Percentiles rank a stretch among this genome's conserved stretches.
Evolutionary conservation across 2,888 invertebrate genomes (phyloP).

Genomic region (Brachylomia viminalis): DNA sequence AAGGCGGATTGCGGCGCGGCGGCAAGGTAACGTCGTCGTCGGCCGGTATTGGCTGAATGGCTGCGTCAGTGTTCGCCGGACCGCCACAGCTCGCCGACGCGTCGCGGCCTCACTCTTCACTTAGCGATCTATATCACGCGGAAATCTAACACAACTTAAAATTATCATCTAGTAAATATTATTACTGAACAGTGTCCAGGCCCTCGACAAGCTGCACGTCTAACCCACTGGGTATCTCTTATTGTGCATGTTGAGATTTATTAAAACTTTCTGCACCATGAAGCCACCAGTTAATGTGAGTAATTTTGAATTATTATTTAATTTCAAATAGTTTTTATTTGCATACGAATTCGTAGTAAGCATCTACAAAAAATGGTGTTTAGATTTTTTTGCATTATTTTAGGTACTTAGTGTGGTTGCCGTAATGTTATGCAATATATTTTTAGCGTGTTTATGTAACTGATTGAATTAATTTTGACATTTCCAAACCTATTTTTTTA

Average conservation of each 20-base stretch:
- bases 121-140: conserved; percentile 73
- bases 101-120: conserved; percentile 78
- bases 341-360: conserved; percentile 2
- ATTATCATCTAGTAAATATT: conserved; percentile 41
- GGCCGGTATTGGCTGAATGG: conserved; percentile 43
- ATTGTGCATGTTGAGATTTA: conserved; percentile 80
- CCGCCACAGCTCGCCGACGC: conserved; percentile 75
- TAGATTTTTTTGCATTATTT: too few relatives aligned
- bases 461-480: too few relatives aligned
- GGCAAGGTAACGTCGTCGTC: conserved; percentile 65
- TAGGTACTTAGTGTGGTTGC: background rate
- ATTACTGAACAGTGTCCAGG: conserved; percentile 23
- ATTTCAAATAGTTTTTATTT: conserved; percentile 3
- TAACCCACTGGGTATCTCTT: conserved; percentile 16
- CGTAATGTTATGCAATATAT: conserved; percentile 7
- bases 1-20: conserved; percentile 50
- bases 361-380: background rate
- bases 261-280: conserved; percentile 84
- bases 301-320: conserved; percentile 58
- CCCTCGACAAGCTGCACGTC: conserved; percentile 20
- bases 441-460: background rate
- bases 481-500: too few relatives aligned
- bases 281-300: conserved; percentile 88
- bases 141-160: conserved; percentile 50
- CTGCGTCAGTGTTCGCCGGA: conserved; percentile 83